Base-by-base conservation (phyloP, 2,113 vertebrate genomes). In the Nothoprocta perdicaria region DNA sequence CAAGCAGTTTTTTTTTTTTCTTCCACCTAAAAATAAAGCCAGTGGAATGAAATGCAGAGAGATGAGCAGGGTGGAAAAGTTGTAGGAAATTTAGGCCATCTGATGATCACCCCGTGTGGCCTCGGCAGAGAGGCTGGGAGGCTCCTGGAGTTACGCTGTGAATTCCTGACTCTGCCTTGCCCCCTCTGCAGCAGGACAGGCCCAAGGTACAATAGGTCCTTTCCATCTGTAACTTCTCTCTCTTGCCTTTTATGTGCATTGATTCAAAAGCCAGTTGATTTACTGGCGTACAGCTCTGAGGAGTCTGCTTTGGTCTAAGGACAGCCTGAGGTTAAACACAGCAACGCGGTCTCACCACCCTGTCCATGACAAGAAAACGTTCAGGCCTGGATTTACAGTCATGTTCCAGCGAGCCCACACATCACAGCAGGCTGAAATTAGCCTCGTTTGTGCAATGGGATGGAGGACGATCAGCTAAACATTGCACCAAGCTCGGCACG, bases 11-110 rank as follows among this genome's bases (percentile, higher is more conserved):
- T n/a, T 85, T 78, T 40, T 85, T 88, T 29, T 82, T 75, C 13
- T 14, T 15, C 53, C 86, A 79, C 76, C 83, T 73, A 87, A 95
- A 93, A 80, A 86, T 48, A 95, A 94, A 94, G 94, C 75, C 93
- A 96, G 85, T n/a, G 76, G 58, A 93, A 89, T 72, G 62, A 92
- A 94, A 89, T 61, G 76, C 85, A 93, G 43, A 72, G 72, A 88
- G 82, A 96, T 83, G 76, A 93, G 76, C n/a, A 92, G n/a, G 69
- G 71, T 86, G 80, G 91, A 95, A 95, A 95, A 93, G 76, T 57
- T 89, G 57, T 50, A 89, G 85, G 35, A 93, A 88, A 95, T 74
- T 26, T 12, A 78, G 82, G 88, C 61, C 87, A 55, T 14, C 38
- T 89, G 12, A 41, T 41, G 75, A 89, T 90, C 67, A 90, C 71